Evolutionary conservation across 1,140 invertebrate genomes (phyloP), one percentile per base, ranked within the genome.

Genomic region (Drosophila gunungcola): DNA sequence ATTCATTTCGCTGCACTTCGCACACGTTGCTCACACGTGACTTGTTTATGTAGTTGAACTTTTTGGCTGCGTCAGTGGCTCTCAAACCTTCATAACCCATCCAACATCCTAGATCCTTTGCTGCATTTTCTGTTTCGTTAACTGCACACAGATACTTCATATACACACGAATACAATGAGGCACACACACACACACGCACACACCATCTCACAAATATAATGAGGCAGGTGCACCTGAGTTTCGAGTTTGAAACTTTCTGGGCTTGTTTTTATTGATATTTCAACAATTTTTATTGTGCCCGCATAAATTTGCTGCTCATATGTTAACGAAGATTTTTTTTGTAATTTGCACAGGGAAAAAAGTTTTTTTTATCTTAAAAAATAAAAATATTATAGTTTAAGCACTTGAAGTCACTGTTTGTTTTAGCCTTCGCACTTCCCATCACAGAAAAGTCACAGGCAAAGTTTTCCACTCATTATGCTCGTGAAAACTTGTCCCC

Each of bases 21-120:
- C 84, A 88, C 83, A 89, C 84, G 76, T 80, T 88, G 83, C 84
- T 70, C 84, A 80, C 84, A 88, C 84, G 84, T 89, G 84, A 89
- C 84, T 89, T 89, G 84, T 89, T 89, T 89, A 89, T 89, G 84
- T 89, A 89, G 84, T 75, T 74, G 77, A 89, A 89, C 84, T 89
- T 82, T 63, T 64, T 48, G 76, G 49, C 67, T 60, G 41, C 46
- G 39, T 45, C 70, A 62, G 53, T 63, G 75, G 32, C 48, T 73
- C 46, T 60, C 53, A 64, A 75, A 52, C 63, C 73, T 45, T 60
- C 45, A 67, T 53, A 70, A 70, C 67, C 67, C 64, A 70, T 69
- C 64, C 67, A 68, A 46, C 63, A 68, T 62, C 25, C 36, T 9
- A 41, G 27, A 43, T 56, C 34, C 63, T 58, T 62, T 64, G 76